Percentiles rank a stretch among this genome's conserved stretches.
phyloP scores from a whole-genome alignment of 1,140 invertebrate genomes.

The Helicorthomorpha holstii region DNA sequence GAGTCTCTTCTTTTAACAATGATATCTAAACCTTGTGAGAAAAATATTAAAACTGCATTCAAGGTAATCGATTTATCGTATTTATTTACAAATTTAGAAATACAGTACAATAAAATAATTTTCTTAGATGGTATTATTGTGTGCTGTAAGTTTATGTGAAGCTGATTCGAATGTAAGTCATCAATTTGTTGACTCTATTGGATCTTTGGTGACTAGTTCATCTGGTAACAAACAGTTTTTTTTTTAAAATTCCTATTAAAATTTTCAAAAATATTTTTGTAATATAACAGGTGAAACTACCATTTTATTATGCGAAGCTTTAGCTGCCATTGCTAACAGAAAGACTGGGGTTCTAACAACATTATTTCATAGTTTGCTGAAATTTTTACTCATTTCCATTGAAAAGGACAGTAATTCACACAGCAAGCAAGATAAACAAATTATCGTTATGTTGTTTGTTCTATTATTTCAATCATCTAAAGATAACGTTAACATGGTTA shows the following conservation, averaged over 20 bases:
- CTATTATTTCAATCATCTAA: constrained; percentile 4
- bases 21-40: background rate
- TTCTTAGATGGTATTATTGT: constrained; percentile 33
- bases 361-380: background rate
- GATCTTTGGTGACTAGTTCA: constrained; percentile 10
- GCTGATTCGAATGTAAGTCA: constrained; percentile 38
- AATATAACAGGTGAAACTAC: constrained; percentile 17
- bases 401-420: background rate
- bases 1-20: constrained; percentile 16
- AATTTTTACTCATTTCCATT: background rate
- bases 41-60: background rate
- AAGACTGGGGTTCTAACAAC: constrained; percentile 33
- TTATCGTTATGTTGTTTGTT: background rate
- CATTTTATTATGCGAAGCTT: constrained; percentile 40
- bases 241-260: background rate
- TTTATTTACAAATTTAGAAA: background rate
- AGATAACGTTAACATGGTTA: constrained; percentile 5
- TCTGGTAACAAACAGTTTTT: constrained; percentile 2
- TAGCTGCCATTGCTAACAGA: constrained; percentile 52
- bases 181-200: constrained; percentile 43
- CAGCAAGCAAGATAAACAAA: no score
- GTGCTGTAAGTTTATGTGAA: constrained; percentile 47
- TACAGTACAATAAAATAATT: background rate
- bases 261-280: constrained; percentile 2
- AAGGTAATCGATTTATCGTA: background rate